phyloP scores from a whole-genome alignment of 2,888 invertebrate genomes.

The Agrochola lychnidis region DNA sequence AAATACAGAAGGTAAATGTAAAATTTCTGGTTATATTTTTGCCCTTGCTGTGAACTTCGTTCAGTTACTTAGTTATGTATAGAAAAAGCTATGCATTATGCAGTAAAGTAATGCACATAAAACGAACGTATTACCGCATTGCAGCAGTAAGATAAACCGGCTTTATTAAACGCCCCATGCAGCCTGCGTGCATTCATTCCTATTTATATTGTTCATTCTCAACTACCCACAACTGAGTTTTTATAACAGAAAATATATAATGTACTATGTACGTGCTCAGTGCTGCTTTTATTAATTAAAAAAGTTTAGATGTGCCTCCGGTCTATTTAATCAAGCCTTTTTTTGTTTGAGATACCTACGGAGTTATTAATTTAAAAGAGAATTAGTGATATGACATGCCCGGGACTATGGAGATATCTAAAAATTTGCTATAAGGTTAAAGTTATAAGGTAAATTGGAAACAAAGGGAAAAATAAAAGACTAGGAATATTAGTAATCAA shows the following conservation, averaged over 20 bases:
- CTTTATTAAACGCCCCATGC: slow-evolving; percentile 16
- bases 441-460: not conserved
- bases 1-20: not conserved
- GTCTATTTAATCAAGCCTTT: slow-evolving; percentile 6
- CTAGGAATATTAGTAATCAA: not conserved
- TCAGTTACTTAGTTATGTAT: too few species aligned
- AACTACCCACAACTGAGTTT: slow-evolving; percentile 50
- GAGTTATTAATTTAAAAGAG: not conserved
- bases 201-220: slow-evolving; percentile 23
- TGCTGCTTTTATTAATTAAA: slow-evolving; percentile 13
- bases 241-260: slow-evolving; percentile 31
- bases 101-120: slow-evolving; percentile 16
- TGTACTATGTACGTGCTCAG: slow-evolving; percentile 2
- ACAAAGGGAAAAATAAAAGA: not conserved
- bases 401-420: not conserved
- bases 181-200: slow-evolving; percentile 36
- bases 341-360: slow-evolving; percentile 13
- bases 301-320: slow-evolving; percentile 3
- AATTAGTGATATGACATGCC: not conserved
- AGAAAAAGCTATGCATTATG: not conserved
- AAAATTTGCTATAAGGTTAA: not conserved
- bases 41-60: too few species aligned
- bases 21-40: too few species aligned
- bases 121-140: slow-evolving; percentile 47
- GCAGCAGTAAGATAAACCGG: slow-evolving; percentile 32